Evolutionary conservation across 2,888 invertebrate species (phyloP).

Genomic region (Anaspis maculata): DNA sequence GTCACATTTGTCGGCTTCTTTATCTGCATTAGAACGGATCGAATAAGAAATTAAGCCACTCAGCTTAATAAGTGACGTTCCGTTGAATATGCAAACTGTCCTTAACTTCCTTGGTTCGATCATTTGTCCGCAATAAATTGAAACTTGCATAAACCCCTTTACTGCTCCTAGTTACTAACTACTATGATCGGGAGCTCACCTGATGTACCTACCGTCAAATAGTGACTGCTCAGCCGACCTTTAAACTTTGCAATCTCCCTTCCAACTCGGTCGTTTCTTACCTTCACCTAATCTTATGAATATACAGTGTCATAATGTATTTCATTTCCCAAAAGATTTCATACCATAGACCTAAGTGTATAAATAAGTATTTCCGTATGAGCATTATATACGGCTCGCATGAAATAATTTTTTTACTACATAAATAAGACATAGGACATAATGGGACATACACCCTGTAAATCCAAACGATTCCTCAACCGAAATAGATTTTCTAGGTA

Average conservation of each 20-base stretch:
- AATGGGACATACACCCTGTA: too few relatives aligned
- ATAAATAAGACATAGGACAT: too few relatives aligned
- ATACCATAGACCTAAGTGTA: too few relatives aligned
- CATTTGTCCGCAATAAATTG: slow-evolving; percentile 19
- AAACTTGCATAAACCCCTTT: slow-evolving; percentile 9
- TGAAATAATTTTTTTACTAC: too few relatives aligned
- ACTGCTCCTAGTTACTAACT: not conserved
- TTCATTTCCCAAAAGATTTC: too few relatives aligned
- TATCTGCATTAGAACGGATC: slow-evolving; percentile 22
- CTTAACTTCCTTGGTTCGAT: slow-evolving; percentile 22
- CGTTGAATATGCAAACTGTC: slow-evolving; percentile 26
- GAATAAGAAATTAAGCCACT: slow-evolving; percentile 27
- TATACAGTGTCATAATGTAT: too few relatives aligned
- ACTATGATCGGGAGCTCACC: slow-evolving; percentile 6
- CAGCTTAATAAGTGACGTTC: slow-evolving; percentile 26
- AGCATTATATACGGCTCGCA: too few relatives aligned
- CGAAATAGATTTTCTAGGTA: too few relatives aligned
- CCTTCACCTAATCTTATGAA: too few relatives aligned
- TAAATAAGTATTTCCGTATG: too few relatives aligned
- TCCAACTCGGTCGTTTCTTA: too few relatives aligned
- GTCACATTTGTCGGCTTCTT: slow-evolving; percentile 27
- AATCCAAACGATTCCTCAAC: too few relatives aligned
- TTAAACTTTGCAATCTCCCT: slow-evolving; percentile 5
- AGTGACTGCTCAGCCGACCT: slow-evolving; percentile 6
- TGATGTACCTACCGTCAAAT: slow-evolving; percentile 12